Evolutionary conservation across 2,113 vertebrate species (phyloP).

Genomic region (Callocephalon fimbriatum): DNA sequence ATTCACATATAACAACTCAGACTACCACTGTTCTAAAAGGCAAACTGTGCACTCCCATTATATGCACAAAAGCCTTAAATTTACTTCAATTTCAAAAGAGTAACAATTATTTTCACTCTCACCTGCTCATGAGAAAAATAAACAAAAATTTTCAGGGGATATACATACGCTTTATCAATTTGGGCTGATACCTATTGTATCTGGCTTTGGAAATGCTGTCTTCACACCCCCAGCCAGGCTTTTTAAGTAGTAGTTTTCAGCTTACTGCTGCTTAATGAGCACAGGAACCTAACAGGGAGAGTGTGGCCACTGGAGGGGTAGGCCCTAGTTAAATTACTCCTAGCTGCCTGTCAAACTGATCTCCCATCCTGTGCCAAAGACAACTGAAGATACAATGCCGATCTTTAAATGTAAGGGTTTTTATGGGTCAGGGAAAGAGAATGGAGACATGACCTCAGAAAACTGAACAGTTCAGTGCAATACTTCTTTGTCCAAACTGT

Average conservation of each 20-base stretch:
- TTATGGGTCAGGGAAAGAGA: background rate
- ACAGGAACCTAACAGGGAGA: background rate
- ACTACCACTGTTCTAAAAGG: conserved; percentile 2
- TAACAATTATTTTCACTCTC: background rate
- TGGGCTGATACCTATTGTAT: background rate
- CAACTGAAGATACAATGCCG: background rate
- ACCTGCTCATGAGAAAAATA: background rate
- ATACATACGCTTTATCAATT: background rate
- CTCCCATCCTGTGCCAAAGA: background rate
- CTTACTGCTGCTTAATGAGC: background rate
- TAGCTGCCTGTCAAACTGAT: background rate
- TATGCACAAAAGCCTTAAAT: background rate
- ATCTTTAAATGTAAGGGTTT: background rate
- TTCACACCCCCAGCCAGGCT: background rate
- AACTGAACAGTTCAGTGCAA: background rate
- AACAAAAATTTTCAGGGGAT: background rate
- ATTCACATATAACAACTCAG: background rate
- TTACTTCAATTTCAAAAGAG: background rate
- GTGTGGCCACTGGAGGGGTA: background rate
- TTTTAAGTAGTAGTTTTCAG: background rate
- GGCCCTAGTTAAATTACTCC: background rate
- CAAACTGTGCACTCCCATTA: background rate
- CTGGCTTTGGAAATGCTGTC: background rate
- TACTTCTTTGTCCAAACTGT: background rate
- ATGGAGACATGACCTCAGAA: background rate